Conservation (phyloP, 2,888 invertebrate species). For the Nysson spinosus region DNA sequence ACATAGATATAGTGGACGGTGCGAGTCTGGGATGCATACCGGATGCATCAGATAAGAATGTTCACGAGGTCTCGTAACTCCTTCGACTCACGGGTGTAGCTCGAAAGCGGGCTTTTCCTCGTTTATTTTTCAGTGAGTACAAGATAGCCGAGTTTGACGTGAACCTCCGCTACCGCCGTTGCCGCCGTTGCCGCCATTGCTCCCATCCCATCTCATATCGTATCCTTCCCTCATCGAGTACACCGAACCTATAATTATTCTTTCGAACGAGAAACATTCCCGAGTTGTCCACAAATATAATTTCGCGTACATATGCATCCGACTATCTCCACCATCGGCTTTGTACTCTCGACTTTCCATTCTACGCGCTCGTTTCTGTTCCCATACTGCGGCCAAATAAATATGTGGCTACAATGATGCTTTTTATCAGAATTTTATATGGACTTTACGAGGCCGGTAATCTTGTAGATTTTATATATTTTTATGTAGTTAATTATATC, state of each 20-base stretch:
- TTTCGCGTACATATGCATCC: too few relatives aligned
- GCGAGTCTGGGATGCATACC: slow-evolving; percentile 27
- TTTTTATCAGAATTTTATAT: too few relatives aligned
- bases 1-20: slow-evolving; percentile 22
- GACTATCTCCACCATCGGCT: too few relatives aligned
- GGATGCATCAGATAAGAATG: slow-evolving; percentile 61
- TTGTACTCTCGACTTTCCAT: too few relatives aligned
- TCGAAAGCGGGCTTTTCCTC: slow-evolving; percentile 49
- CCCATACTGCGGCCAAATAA: too few relatives aligned
- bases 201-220: too few relatives aligned
- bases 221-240: slow-evolving; percentile 12
- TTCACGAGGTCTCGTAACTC: slow-evolving; percentile 35
- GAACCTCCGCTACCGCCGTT: slow-evolving; percentile 38
- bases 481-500: too few relatives aligned
- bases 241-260: slow-evolving; percentile 65
- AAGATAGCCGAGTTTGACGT: slow-evolving; percentile 52
- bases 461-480: too few relatives aligned
- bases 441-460: too few relatives aligned
- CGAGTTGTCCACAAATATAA: slow-evolving; percentile 16
- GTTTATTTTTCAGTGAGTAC: slow-evolving; percentile 66
- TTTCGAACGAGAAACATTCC: slow-evolving; percentile 49
- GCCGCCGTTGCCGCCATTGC: slow-evolving; percentile 49
- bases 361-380: too few relatives aligned
- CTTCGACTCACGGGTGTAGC: slow-evolving; percentile 18
- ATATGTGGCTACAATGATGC: too few relatives aligned